Base-by-base conservation (phyloP, 2,888 invertebrate species). In the Hermaeophaga mercurialis region DNA sequence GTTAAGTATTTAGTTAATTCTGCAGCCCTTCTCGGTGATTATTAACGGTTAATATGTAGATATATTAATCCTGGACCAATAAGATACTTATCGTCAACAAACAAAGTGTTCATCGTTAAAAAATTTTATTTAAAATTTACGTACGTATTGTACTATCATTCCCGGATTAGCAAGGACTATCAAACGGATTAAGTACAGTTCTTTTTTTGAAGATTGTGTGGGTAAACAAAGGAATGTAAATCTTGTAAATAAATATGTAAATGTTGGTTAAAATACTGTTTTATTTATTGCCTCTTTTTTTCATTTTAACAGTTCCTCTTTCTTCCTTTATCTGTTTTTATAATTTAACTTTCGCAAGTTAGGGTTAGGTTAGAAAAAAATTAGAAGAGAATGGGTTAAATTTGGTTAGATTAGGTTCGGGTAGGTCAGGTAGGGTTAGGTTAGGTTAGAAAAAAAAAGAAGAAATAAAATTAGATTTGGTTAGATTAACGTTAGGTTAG, bases 181-280 rank as follows among this genome's bases (percentile, higher is more conserved):
- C 45, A n/a, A 53, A 36, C 34, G 28, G 15, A 26, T 26, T 31
- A 11, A 31, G 31, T 31, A 31, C 53, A 31, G 44, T 47, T 54
- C 44, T 45, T 54, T n/a, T n/a, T n/a, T n/a, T n/a, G n/a, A n/a
- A n/a, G n/a, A n/a, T n/a, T n/a, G n/a, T 49, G 38, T 44, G 24
- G 44, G 39, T 49, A 44, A 58, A 54, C 15, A 59, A 47, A 59
- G 53, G 55, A 58, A 56, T 62, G 62, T 62, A 59, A 58, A 62
- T 59, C 57, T 59, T 62, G 59, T 59, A 56, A 57, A 62, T 62
- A 62, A 62, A 59, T 41, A 19, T 54, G 15, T 58, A 49, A 54
- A 54, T 54, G 38, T 36, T 17, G 36, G 17, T 45, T 12, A 31
- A 6, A 8, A 22, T 8, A 9, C n/a, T 28, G 4, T 6, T 28